phyloP scores from a whole-genome alignment of 30 jellyfish, hydroid and myxozoan species.

The Mastigias papua region DNA sequence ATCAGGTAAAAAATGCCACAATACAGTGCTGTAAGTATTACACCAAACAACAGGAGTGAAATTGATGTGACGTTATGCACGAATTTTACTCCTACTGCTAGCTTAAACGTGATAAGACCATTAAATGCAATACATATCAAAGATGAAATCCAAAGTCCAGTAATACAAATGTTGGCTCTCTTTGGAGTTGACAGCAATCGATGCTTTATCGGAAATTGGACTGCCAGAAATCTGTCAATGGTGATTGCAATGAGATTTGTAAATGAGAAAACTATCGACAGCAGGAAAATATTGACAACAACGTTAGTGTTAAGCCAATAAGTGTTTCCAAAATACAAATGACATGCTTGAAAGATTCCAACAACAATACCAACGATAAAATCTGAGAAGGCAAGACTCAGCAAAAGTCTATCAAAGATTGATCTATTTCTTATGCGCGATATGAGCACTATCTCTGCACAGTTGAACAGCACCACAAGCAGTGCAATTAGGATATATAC shows the following conservation, averaged over 20 bases:
- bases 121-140: background rate
- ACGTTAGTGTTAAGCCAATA: background rate
- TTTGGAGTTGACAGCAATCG: background rate
- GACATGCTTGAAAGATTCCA: background rate
- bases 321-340: background rate
- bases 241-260: conserved; percentile 1
- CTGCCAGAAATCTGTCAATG: conserved; percentile 38
- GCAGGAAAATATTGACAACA: background rate
- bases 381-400: conserved; percentile 39
- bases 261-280: conserved; percentile 3
- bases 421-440: background rate
- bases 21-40: background rate
- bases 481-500: conserved; percentile 9
- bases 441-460: conserved; percentile 6
- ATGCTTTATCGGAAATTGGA: conserved; percentile 31
- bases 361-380: background rate
- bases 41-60: background rate
- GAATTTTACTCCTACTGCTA: too few species aligned
- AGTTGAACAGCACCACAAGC: background rate
- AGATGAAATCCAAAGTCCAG: background rate
- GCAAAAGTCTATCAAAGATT: conserved; percentile 10
- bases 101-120: background rate
- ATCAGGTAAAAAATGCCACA: background rate
- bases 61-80: too few species aligned
- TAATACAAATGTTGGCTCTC: background rate